Conservation (phyloP, 2,797 vertebrate species). For the Lycodopsis pacificus region DNA sequence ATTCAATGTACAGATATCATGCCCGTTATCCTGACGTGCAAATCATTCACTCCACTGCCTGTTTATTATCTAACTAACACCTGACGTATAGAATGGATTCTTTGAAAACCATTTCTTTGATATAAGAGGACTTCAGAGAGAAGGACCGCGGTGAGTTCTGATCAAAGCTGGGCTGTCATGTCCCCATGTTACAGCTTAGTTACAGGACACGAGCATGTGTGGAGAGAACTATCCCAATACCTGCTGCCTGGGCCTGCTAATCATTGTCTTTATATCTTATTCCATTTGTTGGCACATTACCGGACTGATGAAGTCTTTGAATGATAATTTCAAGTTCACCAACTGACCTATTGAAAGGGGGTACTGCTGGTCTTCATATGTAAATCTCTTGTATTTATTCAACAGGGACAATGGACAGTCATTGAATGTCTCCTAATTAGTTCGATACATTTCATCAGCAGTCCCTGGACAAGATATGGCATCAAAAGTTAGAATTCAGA, state of each 20-base stretch:
- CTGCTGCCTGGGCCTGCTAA: conserved; percentile 36
- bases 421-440: background rate
- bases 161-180: conserved; percentile 48
- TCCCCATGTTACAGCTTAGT: conserved; percentile 40
- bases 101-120: conserved; percentile 27
- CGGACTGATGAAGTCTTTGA: conserved; percentile 19
- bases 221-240: conserved; percentile 53
- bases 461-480: no score
- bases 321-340: conserved; percentile 7
- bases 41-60: conserved; percentile 9
- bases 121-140: conserved; percentile 39
- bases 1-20: background rate
- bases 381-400: background rate
- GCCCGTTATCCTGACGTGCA: background rate
- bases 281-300: conserved; percentile 23
- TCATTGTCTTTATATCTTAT: conserved; percentile 15
- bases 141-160: conserved; percentile 16
- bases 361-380: conserved; percentile 9
- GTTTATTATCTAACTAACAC: conserved; percentile 25
- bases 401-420: background rate
- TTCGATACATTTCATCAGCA: no score
- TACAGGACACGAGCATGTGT: conserved; percentile 60
- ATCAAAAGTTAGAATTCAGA: background rate
- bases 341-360: background rate
- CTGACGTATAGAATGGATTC: conserved; percentile 28